phyloP scores from a whole-genome alignment of 2,888 invertebrate genomes.

The Eudemis profundana region DNA sequence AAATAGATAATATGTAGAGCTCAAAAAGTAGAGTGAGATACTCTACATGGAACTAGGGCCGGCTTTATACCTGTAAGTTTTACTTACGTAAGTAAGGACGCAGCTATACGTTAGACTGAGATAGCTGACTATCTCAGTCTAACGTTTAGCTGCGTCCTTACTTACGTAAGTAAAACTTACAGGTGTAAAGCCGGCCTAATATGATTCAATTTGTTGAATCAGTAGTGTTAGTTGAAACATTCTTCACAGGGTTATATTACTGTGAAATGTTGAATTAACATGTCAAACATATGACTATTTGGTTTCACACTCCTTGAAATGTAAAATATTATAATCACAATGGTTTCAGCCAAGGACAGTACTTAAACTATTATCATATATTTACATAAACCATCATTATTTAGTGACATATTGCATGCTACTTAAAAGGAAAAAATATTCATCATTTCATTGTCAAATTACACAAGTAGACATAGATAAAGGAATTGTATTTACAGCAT shows the following conservation, averaged over 20 bases:
- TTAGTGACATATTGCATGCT: slow-evolving; percentile 22
- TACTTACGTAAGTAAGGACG: too few species aligned
- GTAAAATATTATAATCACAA: slow-evolving; percentile 24
- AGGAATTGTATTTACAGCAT: slow-evolving; percentile 39
- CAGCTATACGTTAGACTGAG: too few species aligned
- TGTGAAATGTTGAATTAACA: slow-evolving; percentile 1
- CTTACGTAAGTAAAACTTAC: too few species aligned
- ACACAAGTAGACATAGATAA: slow-evolving; percentile 26
- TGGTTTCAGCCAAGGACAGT: slow-evolving; percentile 13
- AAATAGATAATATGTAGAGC: not conserved
- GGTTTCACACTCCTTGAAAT: slow-evolving; percentile 4
- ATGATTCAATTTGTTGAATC: too few species aligned
- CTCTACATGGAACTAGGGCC: too few species aligned
- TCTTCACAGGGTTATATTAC: not conserved
- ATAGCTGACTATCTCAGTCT: too few species aligned
- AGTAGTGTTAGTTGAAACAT: not conserved
- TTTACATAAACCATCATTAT: slow-evolving; percentile 34
- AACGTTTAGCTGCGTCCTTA: too few species aligned
- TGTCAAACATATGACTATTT: slow-evolving; percentile 3
- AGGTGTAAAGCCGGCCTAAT: too few species aligned
- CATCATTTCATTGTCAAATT: slow-evolving; percentile 20
- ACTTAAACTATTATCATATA: slow-evolving; percentile 34
- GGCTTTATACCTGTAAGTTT: too few species aligned
- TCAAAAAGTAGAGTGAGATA: too few species aligned
- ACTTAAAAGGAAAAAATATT: slow-evolving; percentile 18